phyloP scores from a whole-genome alignment of 2,113 vertebrate species.

The Castor canadensis region DNA sequence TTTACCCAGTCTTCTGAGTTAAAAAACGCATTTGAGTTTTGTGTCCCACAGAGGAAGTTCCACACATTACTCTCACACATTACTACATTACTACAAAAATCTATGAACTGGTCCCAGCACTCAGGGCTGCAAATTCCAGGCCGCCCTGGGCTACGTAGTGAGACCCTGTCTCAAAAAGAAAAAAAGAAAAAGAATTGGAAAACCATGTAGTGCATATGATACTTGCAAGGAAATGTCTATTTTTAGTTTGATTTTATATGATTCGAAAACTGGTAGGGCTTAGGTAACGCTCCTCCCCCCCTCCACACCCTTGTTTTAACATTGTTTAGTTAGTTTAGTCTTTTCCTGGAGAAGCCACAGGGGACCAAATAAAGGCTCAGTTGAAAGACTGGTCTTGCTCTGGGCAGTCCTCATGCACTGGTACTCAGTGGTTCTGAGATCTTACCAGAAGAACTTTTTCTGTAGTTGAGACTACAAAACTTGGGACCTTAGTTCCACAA shows the following conservation, averaged over 20 bases:
- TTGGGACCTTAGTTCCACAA: no score
- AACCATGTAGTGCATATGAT: not conserved
- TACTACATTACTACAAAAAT: constrained; percentile 23
- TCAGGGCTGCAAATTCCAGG: not conserved
- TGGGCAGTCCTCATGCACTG: not conserved
- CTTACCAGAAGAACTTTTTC: not conserved
- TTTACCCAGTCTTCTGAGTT: constrained; percentile 48
- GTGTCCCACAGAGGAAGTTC: constrained; percentile 42
- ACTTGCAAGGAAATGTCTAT: not conserved
- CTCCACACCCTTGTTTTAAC: no score
- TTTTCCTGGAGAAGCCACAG: not conserved
- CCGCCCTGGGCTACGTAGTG: not conserved
- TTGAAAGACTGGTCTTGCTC: not conserved
- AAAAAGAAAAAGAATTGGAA: not conserved
- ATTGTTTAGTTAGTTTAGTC: constrained; percentile 56
- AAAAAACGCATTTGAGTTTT: constrained; percentile 64
- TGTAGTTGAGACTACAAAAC: not conserved
- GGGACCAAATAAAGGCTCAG: not conserved
- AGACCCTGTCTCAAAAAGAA: not conserved
- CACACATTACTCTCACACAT: not conserved
- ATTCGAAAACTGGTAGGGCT: constrained; percentile 4
- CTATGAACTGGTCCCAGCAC: not conserved
- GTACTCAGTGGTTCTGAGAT: not conserved
- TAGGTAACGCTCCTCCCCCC: no score
- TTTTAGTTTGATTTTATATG: not conserved